Base-by-base conservation (phyloP, 2,888 invertebrate species). In the Trichopoda pennipes region DNA sequence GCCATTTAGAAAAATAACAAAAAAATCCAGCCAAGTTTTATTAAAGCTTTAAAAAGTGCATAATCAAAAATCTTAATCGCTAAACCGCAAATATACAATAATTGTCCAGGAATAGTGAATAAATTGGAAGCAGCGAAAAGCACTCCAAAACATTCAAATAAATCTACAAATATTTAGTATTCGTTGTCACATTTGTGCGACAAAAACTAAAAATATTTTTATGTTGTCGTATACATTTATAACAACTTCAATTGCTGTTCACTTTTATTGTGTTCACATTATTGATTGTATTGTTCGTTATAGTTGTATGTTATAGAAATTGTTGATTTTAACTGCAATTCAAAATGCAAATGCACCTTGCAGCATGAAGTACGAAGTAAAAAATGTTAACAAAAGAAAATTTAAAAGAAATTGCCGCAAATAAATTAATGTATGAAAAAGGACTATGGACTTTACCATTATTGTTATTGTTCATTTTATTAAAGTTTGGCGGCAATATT, bases 291-390 rank as follows among this genome's bases (percentile, higher is more conserved):
- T 55, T 28, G 44, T 32, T 56, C 21, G 12, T 28, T 42, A 10
- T 19, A 14, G 28, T 19, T 58, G 21, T n/a, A 21, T 6, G 9
- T 38, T 38, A 12, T 38, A 38, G 10, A n/a, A 44, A 56, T 42
- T 55, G 68, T 17, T 12, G 17, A 17, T 7, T 47, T 56, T 32
- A 69, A 56, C 51, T 61, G 42, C 42, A 35, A 4, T 53, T 47
- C 8, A 47, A 66, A 56, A 56, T 74, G 58, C 49, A 60, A 70
- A 60, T 60, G 64, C 74, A 74, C 64, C 74, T 74, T 74, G 74
- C 56, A 47, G 44, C 49, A 38, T 7, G 19, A 60, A 38, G 7
- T n/a, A n/a, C n/a, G n/a, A n/a, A n/a, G n/a, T n/a, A 47, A 73
- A 64, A 7, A 32, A 55, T 4, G 3, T n/a, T n/a, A n/a, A 28